Conservation (phyloP, 1,140 invertebrate genomes). For the Pseudomyrmex gracilis region DNA sequence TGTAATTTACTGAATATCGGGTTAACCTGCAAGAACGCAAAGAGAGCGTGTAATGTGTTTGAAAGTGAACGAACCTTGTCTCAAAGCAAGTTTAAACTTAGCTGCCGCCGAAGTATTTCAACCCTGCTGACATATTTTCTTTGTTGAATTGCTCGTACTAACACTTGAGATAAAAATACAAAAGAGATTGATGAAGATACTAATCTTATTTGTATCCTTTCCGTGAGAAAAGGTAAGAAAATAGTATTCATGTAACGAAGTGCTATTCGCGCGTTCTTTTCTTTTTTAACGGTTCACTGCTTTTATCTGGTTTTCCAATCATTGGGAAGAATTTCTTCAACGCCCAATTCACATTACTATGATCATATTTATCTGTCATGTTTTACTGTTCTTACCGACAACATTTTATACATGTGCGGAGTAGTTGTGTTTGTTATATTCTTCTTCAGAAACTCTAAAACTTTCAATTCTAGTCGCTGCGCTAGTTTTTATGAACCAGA, state of each 20-base stretch:
- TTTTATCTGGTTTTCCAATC: conserved; percentile 61
- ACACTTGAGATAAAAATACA: conserved; percentile 18
- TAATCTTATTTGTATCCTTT: conserved; percentile 60
- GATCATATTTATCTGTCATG: conserved; percentile 60
- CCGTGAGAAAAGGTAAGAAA: conserved; percentile 32
- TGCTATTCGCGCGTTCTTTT: not conserved
- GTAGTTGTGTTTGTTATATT: not conserved
- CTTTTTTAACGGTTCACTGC: conserved; percentile 1
- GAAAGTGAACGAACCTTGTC: conserved; percentile 12
- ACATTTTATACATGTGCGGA: too few relatives aligned
- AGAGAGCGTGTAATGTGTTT: conserved; percentile 7
- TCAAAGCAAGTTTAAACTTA: conserved; percentile 30
- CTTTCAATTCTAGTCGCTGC: conserved; percentile 13
- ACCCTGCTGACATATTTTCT: not conserved
- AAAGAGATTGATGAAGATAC: conserved; percentile 16
- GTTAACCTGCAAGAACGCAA: conserved; percentile 7
- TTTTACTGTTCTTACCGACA: conserved; percentile 25
- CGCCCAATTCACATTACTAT: conserved; percentile 61
- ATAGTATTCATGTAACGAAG: conserved; percentile 58
- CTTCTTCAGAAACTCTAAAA: conserved; percentile 34
- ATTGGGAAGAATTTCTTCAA: conserved; percentile 65
- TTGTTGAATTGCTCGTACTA: not conserved
- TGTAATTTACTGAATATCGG: conserved; percentile 6
- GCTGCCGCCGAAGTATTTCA: not conserved
- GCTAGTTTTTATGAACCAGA: not conserved